Evolutionary conservation across 2,888 invertebrate species (phyloP).

Genomic region (Andrena haemorrhoa): DNA sequence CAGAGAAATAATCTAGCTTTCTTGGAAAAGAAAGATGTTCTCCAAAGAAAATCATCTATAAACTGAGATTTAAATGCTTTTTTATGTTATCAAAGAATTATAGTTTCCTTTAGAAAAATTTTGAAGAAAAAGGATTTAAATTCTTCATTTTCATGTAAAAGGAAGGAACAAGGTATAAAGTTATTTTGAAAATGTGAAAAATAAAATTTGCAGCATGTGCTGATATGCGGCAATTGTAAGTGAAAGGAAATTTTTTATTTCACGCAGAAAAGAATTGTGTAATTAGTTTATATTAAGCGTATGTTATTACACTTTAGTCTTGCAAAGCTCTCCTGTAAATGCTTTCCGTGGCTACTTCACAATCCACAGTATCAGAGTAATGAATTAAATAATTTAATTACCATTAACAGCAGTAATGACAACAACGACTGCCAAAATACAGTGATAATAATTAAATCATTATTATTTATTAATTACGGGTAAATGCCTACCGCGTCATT

Average conservation of each 20-base stretch:
- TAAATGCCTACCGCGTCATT: neutral
- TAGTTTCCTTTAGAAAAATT: too few relatives aligned
- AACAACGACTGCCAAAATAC: neutral
- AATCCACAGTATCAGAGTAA: neutral
- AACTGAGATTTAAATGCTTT: too few relatives aligned
- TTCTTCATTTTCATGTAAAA: neutral
- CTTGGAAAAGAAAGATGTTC: too few relatives aligned
- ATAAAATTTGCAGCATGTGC: neutral
- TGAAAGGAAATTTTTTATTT: too few relatives aligned
- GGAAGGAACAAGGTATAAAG: neutral
- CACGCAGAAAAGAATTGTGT: too few relatives aligned
- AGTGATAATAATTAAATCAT: neutral
- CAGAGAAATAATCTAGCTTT: too few relatives aligned
- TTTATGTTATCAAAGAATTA: too few relatives aligned
- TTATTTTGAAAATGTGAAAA: neutral
- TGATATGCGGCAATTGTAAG: neutral
- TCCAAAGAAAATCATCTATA: too few relatives aligned
- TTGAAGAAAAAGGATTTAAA: too few relatives aligned
- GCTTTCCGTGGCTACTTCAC: too few relatives aligned
- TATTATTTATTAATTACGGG: conserved; percentile 19
- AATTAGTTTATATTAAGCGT: neutral
- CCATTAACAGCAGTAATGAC: neutral
- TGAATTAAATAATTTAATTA: conserved; percentile 11
- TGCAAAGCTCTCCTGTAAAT: too few relatives aligned
- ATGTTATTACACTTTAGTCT: neutral